A percentile compares a stretch with the other conserved stretches of the same genome.
These are phyloP conservation scores for Morpho helenor DNA, from an alignment of 2,888 invertebrate species.

Conservation along the genomic window DNA sequence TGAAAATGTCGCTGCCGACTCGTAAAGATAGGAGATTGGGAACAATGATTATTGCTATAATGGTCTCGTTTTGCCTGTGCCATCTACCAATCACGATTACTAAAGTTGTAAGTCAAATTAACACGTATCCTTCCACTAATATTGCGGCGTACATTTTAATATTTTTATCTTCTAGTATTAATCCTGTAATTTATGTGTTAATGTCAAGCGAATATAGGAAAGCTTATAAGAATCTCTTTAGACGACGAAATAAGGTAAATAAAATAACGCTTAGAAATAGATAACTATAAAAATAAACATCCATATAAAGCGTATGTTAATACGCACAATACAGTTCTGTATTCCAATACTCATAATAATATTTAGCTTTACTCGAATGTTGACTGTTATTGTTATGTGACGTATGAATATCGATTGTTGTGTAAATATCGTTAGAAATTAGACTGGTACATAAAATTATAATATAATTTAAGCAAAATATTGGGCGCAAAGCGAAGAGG, in stretches of 20 bases:
- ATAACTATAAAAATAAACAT: constrained; percentile 12
- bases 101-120: constrained; percentile 84
- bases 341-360: constrained; percentile 21
- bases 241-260: constrained; percentile 61
- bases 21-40: constrained; percentile 86
- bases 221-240: constrained; percentile 89
- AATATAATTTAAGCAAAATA: too few species aligned
- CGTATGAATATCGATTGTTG: constrained; percentile 4
- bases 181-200: constrained; percentile 95
- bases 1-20: constrained; percentile 83
- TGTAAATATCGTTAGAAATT: constrained; percentile 14
- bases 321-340: not conserved
- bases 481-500: too few species aligned
- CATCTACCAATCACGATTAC: constrained; percentile 94
- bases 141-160: constrained; percentile 91
- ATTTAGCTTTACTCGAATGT: constrained; percentile 13
- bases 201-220: constrained; percentile 95
- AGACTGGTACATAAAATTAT: constrained; percentile 1
- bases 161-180: constrained; percentile 92
- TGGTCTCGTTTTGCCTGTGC: constrained; percentile 92
- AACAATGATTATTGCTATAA: constrained; percentile 94
- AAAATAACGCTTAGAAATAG: constrained; percentile 21
- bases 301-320: not conserved
- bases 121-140: constrained; percentile 82
- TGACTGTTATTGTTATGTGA: constrained; percentile 4